phyloP scores from a whole-genome alignment of 2,888 invertebrate genomes.

The Eulithis prunata region DNA sequence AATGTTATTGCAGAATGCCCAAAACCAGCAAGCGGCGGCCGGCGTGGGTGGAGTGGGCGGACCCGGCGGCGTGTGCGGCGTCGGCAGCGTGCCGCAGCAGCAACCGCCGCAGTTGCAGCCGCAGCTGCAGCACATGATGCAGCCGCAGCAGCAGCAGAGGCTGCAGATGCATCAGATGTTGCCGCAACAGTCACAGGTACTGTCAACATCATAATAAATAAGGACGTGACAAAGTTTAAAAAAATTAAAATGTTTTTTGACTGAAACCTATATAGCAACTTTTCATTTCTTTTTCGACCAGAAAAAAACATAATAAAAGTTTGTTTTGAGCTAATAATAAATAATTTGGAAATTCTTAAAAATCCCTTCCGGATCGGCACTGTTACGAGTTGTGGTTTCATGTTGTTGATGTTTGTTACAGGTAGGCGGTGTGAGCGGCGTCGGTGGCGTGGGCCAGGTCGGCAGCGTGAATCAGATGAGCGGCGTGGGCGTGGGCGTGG shows the following conservation, averaged over 20 bases:
- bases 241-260: too few relatives aligned
- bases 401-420: constrained; percentile 39
- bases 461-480: constrained; percentile 45
- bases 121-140: constrained; percentile 85
- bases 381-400: constrained; percentile 1
- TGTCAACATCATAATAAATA: background rate
- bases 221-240: too few relatives aligned
- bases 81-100: constrained; percentile 71
- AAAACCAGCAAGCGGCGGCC: constrained; percentile 72
- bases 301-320: too few relatives aligned
- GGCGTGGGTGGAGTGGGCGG: constrained; percentile 57
- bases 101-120: constrained; percentile 78
- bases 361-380: too few relatives aligned
- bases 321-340: too few relatives aligned
- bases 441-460: constrained; percentile 50
- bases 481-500: constrained; percentile 51
- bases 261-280: too few relatives aligned
- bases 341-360: too few relatives aligned
- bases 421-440: constrained; percentile 49
- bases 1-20: constrained; percentile 68
- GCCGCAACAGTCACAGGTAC: constrained; percentile 83
- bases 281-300: too few relatives aligned
- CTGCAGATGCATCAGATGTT: constrained; percentile 84
- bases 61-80: constrained; percentile 61
- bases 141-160: constrained; percentile 84